Evolutionary conservation across 1,140 invertebrate genomes (phyloP).

Genomic region (Uloborus diversus): DNA sequence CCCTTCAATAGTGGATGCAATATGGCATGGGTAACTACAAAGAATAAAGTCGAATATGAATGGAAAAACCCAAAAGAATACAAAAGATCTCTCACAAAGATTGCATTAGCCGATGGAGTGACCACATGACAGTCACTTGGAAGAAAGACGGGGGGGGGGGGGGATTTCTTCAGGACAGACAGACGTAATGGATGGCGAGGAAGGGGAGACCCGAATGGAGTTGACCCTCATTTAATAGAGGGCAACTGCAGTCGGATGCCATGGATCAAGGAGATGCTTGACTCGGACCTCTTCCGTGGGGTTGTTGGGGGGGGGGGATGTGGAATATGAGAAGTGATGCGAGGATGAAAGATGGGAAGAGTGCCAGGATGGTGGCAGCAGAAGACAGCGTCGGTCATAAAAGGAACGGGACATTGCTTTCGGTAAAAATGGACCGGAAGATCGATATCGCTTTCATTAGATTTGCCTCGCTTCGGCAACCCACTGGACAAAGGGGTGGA

Average conservation of each 20-base stretch:
- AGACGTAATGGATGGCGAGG: slow-evolving; percentile 24
- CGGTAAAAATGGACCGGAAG: not conserved
- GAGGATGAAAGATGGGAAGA: not conserved
- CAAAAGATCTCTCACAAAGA: not conserved
- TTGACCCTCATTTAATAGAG: slow-evolving; percentile 49
- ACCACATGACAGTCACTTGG: slow-evolving; percentile 33
- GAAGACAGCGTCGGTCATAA: not conserved
- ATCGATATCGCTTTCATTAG: not conserved
- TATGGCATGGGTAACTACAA: no score
- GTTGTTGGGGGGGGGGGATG: no score
- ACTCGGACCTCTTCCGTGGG: not conserved
- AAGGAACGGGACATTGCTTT: not conserved
- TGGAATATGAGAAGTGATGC: not conserved
- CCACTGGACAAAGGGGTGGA: not conserved
- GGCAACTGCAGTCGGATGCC: slow-evolving; percentile 39
- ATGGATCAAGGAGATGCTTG: slow-evolving; percentile 47
- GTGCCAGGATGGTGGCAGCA: not conserved
- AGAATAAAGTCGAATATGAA: no score
- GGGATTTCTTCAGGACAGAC: not conserved
- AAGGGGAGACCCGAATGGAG: slow-evolving; percentile 16
- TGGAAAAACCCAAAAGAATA: no score
- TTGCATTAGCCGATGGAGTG: slow-evolving; percentile 10
- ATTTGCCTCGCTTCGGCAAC: not conserved
- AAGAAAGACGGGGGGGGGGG: not conserved
- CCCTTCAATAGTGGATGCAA: not conserved